Base-by-base conservation (phyloP, 2,113 vertebrate species). In the Diphyllodes magnificus region DNA sequence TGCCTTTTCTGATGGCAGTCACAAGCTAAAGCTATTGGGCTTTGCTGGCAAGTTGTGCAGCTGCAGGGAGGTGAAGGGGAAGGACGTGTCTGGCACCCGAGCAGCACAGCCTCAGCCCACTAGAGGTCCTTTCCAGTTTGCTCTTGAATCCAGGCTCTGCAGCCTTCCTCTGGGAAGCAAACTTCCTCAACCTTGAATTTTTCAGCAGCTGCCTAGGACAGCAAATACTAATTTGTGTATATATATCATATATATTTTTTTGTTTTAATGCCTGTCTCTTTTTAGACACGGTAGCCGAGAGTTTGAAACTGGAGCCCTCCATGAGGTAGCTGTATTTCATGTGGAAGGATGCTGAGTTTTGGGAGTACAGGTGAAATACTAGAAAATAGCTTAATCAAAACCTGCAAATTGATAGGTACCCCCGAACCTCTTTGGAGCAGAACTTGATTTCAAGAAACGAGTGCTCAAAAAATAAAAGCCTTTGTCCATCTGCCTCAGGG, bases 91-190 rank as follows among this genome's bases (percentile, higher is more conserved):
- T 53, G 77, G 35, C n/a, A 28, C 44, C 33, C 2, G 1, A 61
- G 79, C 85, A 78, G 20, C 71, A 82, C 56, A 17, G 39, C n/a
- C 37, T 42, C 54, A 77, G 87, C 59, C 91, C 96, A 56, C 95
- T 95, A 95, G 94, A 93, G 93, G 94, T 91, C 94, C 92, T 80
- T 87, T 94, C 68, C 54, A 33, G 42, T 77, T 87, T n/a, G 65
- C 54, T 77, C 83, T 85, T 93, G 84, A 66, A 56, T 80, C 59
- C 7, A 60, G 33, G 4, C 56, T 70, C 12, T 3, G 57, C 71
- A 84, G 73, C 57, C 50, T 60, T 71, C 65, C 50, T 72, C 31
- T 49, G 53, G 31, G 42, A 79, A 37, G 35, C 28, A 33, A 7
- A 4, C n/a, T 53, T 59, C 5, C 17, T 47, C 49, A 78, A 11